Base-by-base conservation (phyloP, 2,797 vertebrate species). In the Chromis chromis region DNA sequence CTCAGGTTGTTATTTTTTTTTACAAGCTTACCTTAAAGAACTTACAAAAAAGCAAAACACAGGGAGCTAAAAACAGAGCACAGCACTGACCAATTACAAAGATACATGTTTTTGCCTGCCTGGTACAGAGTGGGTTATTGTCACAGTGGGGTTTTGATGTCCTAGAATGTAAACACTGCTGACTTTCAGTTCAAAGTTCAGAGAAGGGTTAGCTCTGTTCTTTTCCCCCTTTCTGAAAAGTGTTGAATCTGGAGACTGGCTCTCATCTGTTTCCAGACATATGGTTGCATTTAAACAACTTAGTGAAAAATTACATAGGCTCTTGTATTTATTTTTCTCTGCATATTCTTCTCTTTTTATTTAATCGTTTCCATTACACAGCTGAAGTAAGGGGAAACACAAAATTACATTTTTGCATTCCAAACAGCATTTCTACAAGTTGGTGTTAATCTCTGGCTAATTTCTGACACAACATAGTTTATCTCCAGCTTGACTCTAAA, bases 201-300 rank as follows among this genome's bases (percentile, higher is more conserved):
- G 44, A 70, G 48, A 65, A 84, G 85, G 86, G 85, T 82, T 65
- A 82, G 17, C 4, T 0, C 65, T 56, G 81, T 16, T 73, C 59
- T 69, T 64, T 61, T 22, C 16, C 50, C 54, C 40, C 25, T 14
- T 54, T 70, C 49, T 65, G 52, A 64, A 78, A 81, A 74, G 78
- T 85, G 79, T 84, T 78, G 80, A 84, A 87, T 85, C 36, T 79
- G 80, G 68, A 69, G 65, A 85, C 90, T 80, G 68, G 25, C 74
- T 93, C 70, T 92, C 86, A 91, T 92, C 82, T 87, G 81, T 84
- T 79, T 91, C 85, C 84, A 89, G 82, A 90, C 94, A 95, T 87
- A 60, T 95, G 94, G 88, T 56, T 92, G 77, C 81, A 72, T 89
- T 95, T 93, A 93, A 78, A 83, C 50, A 80, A 86, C 78, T 76